Evolutionary conservation across 2,113 vertebrate genomes (phyloP), one percentile per base, ranked within the genome.

Genomic region (Tiliqua scincoides): DNA sequence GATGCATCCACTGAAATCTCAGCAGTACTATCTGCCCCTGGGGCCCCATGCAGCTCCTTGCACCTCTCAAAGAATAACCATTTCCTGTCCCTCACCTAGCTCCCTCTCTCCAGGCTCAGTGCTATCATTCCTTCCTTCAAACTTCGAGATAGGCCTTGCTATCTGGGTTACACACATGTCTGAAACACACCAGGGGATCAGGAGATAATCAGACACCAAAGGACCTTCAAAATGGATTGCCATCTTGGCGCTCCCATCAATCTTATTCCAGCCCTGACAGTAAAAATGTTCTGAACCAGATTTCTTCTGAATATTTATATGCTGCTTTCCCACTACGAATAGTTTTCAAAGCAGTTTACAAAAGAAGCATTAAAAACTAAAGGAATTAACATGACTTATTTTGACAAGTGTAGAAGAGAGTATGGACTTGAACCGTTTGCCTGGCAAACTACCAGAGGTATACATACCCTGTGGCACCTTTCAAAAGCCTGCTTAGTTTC

Each of bases 401-500:
- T 72, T 3, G 18, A 71, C 15, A 2, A 32, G 1, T 10, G 18
- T 8, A 35, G 35, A 78, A 61, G 23, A 25, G 15, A 37, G n/a
- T 12, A 37, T 0, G 2, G 3, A 25, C 54, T 40, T 35, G 35
- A 35, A 37, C 6, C 35, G 18, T 61, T 4, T 35, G 1, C 25
- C 54, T 78, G 8, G 7, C 12, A 63, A 79, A 75, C 1, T 43
- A 54, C 52, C 30, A 30, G 61, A 48, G 61, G 25, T 27, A 35
- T 63, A 65, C 89, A 88, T 96, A 99, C 99, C 97, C 96, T 98
- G 96, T 99, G 97, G 95, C 99, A 99, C 91, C 99, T 98, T 96
- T 99, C 99, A 95, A 99, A 99, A 92, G 99, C 99, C 91, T 98
- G 98, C 4, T 98, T 98, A 2, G 99, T 99, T 97, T 99, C 99